A percentile compares a stretch with the other conserved stretches of the same genome.
Evolutionary conservation across 23 tunicate genomes (phyloP).

Genomic region (Trididemnum nubilum): DNA sequence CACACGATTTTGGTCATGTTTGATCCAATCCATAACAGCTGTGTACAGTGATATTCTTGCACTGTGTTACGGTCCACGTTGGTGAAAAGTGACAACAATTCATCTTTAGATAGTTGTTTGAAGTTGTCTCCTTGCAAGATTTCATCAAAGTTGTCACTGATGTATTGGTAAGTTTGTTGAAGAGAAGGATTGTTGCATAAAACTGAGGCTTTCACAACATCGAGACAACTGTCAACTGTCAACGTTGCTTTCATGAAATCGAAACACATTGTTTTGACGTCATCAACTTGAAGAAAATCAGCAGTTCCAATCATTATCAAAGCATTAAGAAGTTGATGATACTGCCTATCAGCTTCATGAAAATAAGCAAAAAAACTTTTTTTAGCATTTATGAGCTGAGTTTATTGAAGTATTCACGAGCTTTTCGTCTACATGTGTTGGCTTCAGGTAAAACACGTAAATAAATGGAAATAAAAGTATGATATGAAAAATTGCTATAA

Average conservation of each 20-base stretch:
- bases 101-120: neutral
- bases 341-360: no score
- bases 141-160: neutral
- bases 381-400: no score
- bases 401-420: no score
- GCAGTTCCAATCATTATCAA: neutral
- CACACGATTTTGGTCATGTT: neutral
- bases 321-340: no score
- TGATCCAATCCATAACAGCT: neutral
- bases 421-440: no score
- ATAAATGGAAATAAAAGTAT: no score
- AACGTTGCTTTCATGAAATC: neutral
- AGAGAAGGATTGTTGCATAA: neutral
- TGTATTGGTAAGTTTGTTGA: neutral
- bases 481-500: no score
- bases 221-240: neutral
- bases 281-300: neutral
- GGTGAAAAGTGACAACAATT: neutral
- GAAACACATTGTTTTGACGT: neutral
- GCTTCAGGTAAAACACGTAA: no score
- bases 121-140: neutral
- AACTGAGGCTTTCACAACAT: neutral
- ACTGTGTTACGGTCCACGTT: neutral
- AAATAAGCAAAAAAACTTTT: no score
- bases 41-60: neutral